Evolutionary conservation across 2,113 vertebrate genomes (phyloP).

Genomic region (Zeus faber): DNA sequence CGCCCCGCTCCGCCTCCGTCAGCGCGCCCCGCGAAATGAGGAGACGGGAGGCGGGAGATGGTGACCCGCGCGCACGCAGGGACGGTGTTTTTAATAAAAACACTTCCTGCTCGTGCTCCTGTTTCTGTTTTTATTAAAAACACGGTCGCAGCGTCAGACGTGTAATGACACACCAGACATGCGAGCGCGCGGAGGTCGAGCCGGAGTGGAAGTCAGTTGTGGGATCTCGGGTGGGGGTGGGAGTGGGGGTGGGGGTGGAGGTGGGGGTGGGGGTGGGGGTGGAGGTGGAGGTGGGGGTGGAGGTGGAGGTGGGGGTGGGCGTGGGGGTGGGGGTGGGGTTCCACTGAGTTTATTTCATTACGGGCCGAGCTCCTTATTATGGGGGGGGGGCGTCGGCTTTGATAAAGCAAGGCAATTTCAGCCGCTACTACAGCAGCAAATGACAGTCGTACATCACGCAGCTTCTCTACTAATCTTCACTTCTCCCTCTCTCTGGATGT

Average conservation of each 20-base stretch:
- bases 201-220: not conserved
- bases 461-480: constrained; percentile 38
- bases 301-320: too few relatives aligned
- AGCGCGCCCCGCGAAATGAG: too few relatives aligned
- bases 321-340: not conserved
- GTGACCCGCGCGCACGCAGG: too few relatives aligned
- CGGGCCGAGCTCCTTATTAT: constrained; percentile 64
- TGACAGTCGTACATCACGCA: constrained; percentile 72
- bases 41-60: too few relatives aligned
- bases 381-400: constrained; percentile 50
- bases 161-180: constrained; percentile 41
- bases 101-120: too few relatives aligned
- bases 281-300: too few relatives aligned
- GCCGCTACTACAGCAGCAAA: constrained; percentile 61
- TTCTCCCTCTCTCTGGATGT: constrained; percentile 27
- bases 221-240: too few relatives aligned
- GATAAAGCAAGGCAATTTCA: constrained; percentile 77
- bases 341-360: constrained; percentile 59
- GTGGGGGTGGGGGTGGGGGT: too few relatives aligned
- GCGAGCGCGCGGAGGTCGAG: constrained; percentile 34
- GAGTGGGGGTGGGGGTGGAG: too few relatives aligned
- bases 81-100: constrained; percentile 68
- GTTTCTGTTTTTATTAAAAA: constrained; percentile 73
- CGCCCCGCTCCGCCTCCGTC: too few relatives aligned
- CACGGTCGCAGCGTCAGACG: constrained; percentile 48